phyloP scores from a whole-genome alignment of 92 coral and sea anemone genomes.

The Phenganax stokvisi region DNA sequence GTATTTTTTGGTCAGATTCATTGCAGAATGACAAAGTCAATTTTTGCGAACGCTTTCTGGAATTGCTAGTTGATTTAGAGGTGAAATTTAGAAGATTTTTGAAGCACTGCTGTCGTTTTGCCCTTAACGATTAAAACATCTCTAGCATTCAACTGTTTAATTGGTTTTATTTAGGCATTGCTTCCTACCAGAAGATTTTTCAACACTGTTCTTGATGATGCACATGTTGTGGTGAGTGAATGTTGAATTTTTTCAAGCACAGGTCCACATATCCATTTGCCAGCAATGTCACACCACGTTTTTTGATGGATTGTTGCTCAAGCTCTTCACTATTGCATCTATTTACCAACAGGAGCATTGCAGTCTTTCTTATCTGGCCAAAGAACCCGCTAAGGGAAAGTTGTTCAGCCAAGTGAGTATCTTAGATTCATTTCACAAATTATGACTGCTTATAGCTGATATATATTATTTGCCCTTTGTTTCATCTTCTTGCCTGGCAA shows the following conservation, averaged over 20 bases:
- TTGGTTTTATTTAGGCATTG: conserved; percentile 56
- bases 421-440: not conserved
- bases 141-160: not conserved
- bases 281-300: no score
- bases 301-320: not conserved
- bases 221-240: conserved; percentile 71
- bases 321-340: not conserved
- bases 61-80: conserved; percentile 82
- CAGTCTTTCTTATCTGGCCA: conserved; percentile 66
- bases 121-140: no score
- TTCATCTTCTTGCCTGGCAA: not conserved
- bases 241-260: not conserved
- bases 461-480: not conserved
- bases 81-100: conserved; percentile 36
- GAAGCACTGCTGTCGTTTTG: no score
- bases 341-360: conserved; percentile 59
- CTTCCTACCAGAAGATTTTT: conserved; percentile 94
- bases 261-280: no score
- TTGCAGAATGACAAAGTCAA: conserved; percentile 69
- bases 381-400: conserved; percentile 73
- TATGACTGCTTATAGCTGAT: not conserved
- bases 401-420: conserved; percentile 79
- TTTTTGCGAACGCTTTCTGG: conserved; percentile 88
- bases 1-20: conserved; percentile 45
- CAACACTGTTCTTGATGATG: conserved; percentile 87